A percentile compares a stretch with the other conserved stretches of the same genome.
Evolutionary conservation across 2,113 vertebrate species (phyloP).

Genomic region (Scomber japonicus): DNA sequence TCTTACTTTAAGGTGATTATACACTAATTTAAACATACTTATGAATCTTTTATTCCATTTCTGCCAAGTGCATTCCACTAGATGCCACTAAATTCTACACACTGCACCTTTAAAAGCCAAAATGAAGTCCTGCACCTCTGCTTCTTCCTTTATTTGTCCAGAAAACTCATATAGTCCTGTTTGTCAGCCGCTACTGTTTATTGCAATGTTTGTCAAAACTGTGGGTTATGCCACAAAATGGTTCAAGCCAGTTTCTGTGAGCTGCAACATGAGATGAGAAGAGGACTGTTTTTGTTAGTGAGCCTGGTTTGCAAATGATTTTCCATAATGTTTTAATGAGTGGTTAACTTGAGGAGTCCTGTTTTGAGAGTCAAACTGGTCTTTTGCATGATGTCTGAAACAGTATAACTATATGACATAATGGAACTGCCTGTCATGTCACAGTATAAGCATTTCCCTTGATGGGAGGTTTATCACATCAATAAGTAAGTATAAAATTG

Average conservation of each 20-base stretch:
- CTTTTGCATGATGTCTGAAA: constrained; percentile 26
- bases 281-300: not conserved
- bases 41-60: no score
- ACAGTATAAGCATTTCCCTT: not conserved
- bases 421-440: constrained; percentile 1
- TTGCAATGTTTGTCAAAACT: constrained; percentile 3
- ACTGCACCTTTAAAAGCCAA: not conserved
- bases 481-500: not conserved
- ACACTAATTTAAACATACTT: no score
- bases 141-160: not conserved
- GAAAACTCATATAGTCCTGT: not conserved
- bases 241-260: not conserved
- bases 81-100: no score
- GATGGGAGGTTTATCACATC: not conserved
- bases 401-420: constrained; percentile 2
- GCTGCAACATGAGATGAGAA: not conserved
- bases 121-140: not conserved
- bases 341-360: not conserved
- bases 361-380: not conserved
- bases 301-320: not conserved
- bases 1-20: no score
- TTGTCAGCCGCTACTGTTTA: not conserved
- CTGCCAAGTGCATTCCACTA: no score
- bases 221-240: not conserved
- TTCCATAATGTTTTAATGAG: not conserved